These are phyloP conservation scores for Ectobius pallidus DNA, from an alignment of 2,888 invertebrate species.

Conservation along the genomic window DNA sequence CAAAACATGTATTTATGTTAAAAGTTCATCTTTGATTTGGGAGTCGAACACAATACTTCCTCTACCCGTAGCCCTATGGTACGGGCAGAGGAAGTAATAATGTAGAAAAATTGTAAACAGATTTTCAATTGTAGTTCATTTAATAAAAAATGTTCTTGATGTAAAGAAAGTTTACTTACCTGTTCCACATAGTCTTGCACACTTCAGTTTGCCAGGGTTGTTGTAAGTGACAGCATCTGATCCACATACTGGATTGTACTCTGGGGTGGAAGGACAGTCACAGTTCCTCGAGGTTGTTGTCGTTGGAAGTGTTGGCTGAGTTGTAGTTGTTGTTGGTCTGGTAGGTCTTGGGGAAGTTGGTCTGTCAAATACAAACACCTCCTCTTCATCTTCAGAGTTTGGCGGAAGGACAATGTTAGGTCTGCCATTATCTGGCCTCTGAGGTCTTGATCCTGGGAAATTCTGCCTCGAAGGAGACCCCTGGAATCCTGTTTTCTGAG, in stretches of 20 bases:
- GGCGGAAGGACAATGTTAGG: neutral
- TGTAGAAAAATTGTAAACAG: no score
- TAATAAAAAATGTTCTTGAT: no score
- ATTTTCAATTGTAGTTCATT: no score
- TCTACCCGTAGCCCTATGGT: no score
- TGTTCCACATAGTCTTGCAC: slow-evolving; percentile 38
- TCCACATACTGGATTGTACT: slow-evolving; percentile 44
- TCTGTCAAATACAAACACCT: slow-evolving; percentile 15
- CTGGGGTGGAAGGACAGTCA: slow-evolving; percentile 38
- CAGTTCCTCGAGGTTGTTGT: slow-evolving; percentile 27
- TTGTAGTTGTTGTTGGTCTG: neutral
- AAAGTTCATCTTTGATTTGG: no score
- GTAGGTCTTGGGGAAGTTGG: neutral
- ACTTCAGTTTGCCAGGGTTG: slow-evolving; percentile 41
- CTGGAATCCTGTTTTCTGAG: no score
- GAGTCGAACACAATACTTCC: no score
- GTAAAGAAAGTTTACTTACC: slow-evolving; percentile 34
- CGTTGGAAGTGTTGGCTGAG: slow-evolving; percentile 4
- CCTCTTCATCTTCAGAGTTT: neutral
- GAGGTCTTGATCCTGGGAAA: no score
- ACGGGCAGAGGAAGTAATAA: no score
- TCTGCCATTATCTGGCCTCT: neutral
- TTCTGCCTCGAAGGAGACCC: no score
- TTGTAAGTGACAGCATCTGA: slow-evolving; percentile 38
- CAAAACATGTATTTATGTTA: no score